Evolutionary conservation across 2,113 vertebrate species (phyloP), one percentile per base, ranked within the genome.

Genomic region (Pteronura brasiliensis): DNA sequence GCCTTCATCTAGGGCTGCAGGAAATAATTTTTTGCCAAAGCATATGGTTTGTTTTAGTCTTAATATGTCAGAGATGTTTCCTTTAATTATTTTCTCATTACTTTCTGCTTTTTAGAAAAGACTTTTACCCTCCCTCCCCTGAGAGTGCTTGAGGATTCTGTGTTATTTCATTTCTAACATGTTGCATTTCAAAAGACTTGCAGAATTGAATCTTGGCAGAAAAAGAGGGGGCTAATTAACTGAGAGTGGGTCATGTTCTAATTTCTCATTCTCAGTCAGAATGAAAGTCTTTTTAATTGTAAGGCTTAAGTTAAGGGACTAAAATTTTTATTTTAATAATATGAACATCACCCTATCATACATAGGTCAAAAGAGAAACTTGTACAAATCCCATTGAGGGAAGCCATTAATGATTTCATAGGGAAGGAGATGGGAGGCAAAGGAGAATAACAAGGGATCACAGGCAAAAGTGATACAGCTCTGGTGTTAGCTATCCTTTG

Each of bases 61-160:
- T 97, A 97, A 81, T 88, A 90, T 95, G 87, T 69, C 92, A 88
- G 90, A 95, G 63, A 93, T 84, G 77, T 82, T 96, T 97, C 79
- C 89, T 97, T 83, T 95, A 92, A 93, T 98, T 96, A 96, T 97
- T 97, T 96, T 92, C 52, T 39, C 36, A 94, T 94, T 97, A 81
- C 9, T 81, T 92, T 96, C 95, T 80, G 29, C 61, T 84, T 72
- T 93, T 87, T 77, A 69, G 55, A 90, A 92, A 96, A 52, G 63
- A 57, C 29, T 93, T 82, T 91, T 93, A 87, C 25, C 72, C 89
- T 65, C 36, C 21, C 12, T 96, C 96, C 80, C 93, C 31, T 67
- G 95, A 97, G 89, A 96, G 36, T 84, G 9, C 74, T 96, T 55
- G 59, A 93, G 93, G 69, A 93, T 52, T 96, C 96, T 93, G 61